Base-by-base conservation (phyloP, 2,888 invertebrate genomes). In the Xestobium rufovillosum region DNA sequence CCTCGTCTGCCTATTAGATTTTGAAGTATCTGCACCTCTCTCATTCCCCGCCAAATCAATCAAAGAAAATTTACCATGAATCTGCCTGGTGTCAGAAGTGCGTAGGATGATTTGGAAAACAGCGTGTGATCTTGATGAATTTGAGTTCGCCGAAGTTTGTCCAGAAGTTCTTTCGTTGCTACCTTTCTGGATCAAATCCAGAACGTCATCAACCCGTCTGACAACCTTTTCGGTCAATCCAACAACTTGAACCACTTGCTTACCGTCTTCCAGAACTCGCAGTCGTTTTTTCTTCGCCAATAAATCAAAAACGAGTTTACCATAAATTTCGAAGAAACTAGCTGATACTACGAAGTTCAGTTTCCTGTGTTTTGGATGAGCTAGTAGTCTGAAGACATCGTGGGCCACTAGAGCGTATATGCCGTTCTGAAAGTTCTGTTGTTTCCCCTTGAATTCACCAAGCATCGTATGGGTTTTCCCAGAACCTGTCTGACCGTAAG, bases 401-500 rank as follows among this genome's bases (percentile, higher is more conserved):
- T 83, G 81, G 36, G 95, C 90, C 38, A 95, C 95, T 79, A 97
- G 83, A 47, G 95, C 95, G 69, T 99, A 99, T 43, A 99, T 94
- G 44, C 97, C 98, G 64, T 87, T 90, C 65, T 84, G 85, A 68
- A 92, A 95, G 71, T 95, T 94, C 38, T 59, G 59, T 26, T 51
- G 50, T 36, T 51, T 53, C 8, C 46, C 43, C 72, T 80, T 84
- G 63, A 87, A 97, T 66, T 88, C 95, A 13, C 98, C 98, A 26
- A 97, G 97, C 98, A 99, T 99, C 15, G 98, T 98, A 72, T 98
- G 87, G 53, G 97, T 80, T 73, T 99, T 88, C 67, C 96, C 80
- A 56, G 92, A 89, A 31, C 98, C 98, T 1, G 98, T 98, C 69
- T 98, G 98, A 31, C 98, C 98, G 66, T 99, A 98, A 3, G 98